Evolutionary conservation across 2,888 invertebrate genomes (phyloP), one percentile per base, ranked within the genome.

Genomic region (Aphidius colemani): DNA sequence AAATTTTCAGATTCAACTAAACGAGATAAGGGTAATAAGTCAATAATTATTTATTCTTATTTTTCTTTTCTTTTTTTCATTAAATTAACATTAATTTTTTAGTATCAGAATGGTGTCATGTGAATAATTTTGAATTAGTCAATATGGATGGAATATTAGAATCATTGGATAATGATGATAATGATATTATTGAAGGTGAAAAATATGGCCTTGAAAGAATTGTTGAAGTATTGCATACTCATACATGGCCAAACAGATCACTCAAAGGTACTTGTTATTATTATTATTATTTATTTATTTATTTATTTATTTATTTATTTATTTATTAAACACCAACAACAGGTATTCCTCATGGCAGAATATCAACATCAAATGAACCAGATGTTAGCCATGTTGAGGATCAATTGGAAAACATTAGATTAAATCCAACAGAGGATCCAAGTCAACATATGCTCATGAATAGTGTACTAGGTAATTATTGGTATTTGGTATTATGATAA

Each of bases 171-270:
- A 78, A 81, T 57, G 82, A 82, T 64, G 83, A 84, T 55, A 69
- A 71, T 43, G 85, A 85, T 72, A 82, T 79, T 44, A 30, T 30
- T 30, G 84, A 85, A 56, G 83, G 85, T 69, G 90, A 90, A 74
- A 87, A 87, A 61, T 84, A 85, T 69, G 91, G 91, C 5, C 85
- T 89, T 10, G 86, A 87, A 44, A 84, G 91, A 75, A 85, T 92
- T 10, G 81, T 88, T 53, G 90, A 91, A 82, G 90, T 90, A 53
- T 80, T 92, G 44, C 87, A 90, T 73, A 87, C 90, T 53, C 90
- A 91, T 75, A 85, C 87, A 55, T 92, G 92, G 91, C 86, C 91
- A 39, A 90, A 90, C 79, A 82, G 91, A 67, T 80, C 82, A 44
- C 83, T 90, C 79, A 90, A 90, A 85, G 85, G 86, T 85, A 71